Base-by-base conservation (phyloP, 2,797 vertebrate genomes). In the Poliocrania exsul region DNA sequence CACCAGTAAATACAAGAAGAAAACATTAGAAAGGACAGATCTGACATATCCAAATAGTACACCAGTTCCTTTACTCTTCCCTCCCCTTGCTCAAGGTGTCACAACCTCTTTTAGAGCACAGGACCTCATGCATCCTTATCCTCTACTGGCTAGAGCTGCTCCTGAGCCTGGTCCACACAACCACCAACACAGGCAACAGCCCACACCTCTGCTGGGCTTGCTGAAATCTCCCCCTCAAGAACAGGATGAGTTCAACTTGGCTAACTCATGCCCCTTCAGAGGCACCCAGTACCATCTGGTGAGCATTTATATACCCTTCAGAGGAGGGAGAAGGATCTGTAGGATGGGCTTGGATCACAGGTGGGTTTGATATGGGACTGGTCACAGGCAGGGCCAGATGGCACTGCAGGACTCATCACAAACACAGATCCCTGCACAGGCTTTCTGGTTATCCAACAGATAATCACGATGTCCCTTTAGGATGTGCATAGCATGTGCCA, bases 171-270 rank as follows among this genome's bases (percentile, higher is more conserved):
- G 15, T 60, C 25, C 56, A 15, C 16, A 7, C 4, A 46, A 21
- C 6, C 33, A 31, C 51, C 1, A 1, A 26, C 66, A 49, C 11
- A 16, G 40, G 19, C 1, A 1, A 66, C 29, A 67, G 51, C 24
- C 44, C 5, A 0, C 33, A 25, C 20, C 47, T 11, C 26, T 86
- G 62, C 18, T 8, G 12, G 61, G 29, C 40, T 80, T 42, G 31
- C 57, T 12, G 64, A 46, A 88, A 60, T 38, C 77, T 77, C 31
- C 13, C 8, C 40, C 38, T 26, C 15, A 31, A 26, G 60, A 5
- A 46, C 19, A 26, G 0, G 0, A 9, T 0, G 0, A 71, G 53
- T 11, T 15, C 46, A 85, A n/a, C 64, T 57, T 7, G 1, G 40
- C 40, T 47, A 78, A 37, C 13, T 38, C 33, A 3, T 24, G 25